A percentile compares a stretch with the other conserved stretches of the same genome.
phyloP scores from a whole-genome alignment of 2,888 invertebrate species.

The Andrena marginata region DNA sequence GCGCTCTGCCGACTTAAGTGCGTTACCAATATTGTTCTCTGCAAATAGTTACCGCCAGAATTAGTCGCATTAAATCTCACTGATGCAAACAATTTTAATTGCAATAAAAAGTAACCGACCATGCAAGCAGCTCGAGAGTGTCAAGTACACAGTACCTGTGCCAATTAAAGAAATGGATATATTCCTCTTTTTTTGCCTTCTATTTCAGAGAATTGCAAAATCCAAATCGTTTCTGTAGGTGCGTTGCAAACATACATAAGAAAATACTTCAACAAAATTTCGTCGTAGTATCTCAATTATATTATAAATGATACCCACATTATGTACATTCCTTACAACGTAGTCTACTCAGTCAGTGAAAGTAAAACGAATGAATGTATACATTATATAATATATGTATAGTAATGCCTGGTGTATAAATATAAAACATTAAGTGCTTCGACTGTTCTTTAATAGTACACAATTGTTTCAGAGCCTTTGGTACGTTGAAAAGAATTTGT shows the following conservation, averaged over 20 bases:
- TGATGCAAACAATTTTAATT: conserved; percentile 64
- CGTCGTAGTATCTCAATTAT: no score
- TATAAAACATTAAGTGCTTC: no score
- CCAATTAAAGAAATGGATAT: conserved; percentile 21
- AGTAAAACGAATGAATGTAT: no score
- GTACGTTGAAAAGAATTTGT: no score
- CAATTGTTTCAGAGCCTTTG: no score
- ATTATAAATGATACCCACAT: background rate
- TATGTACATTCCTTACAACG: no score
- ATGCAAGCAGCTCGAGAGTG: conserved; percentile 13
- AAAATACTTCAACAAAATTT: no score
- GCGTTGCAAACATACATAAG: background rate
- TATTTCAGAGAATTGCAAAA: background rate
- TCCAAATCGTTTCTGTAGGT: background rate
- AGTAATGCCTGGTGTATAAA: no score
- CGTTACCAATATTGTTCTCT: conserved; percentile 59
- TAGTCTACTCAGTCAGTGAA: no score
- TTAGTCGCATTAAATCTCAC: conserved; percentile 40
- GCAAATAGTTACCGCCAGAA: conserved; percentile 47
- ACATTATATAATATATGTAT: no score
- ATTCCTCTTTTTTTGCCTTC: background rate
- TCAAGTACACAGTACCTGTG: conserved; percentile 23
- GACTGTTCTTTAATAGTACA: no score
- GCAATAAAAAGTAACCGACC: conserved; percentile 42
- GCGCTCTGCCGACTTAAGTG: conserved; percentile 46